These are phyloP conservation scores for Python bivittatus DNA, from an alignment of 2,113 vertebrate genomes.

Conservation along the genomic window DNA sequence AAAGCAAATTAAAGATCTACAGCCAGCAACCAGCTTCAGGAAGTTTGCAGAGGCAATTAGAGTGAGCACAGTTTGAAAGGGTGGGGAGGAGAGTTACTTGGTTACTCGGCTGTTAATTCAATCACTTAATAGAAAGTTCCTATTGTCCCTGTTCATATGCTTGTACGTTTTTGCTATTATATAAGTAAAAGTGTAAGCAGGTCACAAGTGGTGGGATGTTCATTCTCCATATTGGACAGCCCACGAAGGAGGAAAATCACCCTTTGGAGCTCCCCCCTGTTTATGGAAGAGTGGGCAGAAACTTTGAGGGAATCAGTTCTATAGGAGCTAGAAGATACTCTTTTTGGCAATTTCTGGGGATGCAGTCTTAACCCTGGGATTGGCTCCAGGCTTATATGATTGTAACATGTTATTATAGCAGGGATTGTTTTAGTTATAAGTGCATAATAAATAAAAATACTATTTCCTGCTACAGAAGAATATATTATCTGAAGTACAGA, in stretches of 20 bases:
- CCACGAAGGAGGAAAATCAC: background rate
- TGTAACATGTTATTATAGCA: background rate
- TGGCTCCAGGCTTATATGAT: background rate
- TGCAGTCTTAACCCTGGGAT: background rate
- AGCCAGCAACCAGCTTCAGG: background rate
- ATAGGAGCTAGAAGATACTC: background rate
- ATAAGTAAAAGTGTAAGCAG: background rate
- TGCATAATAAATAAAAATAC: background rate
- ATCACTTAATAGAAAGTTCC: background rate
- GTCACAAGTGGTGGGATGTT: background rate
- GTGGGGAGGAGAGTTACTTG: background rate
- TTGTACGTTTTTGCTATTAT: background rate
- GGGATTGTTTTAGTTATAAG: background rate
- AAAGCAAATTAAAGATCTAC: background rate
- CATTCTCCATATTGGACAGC: background rate
- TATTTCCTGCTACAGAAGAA: background rate
- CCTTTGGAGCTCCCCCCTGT: background rate
- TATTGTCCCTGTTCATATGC: background rate
- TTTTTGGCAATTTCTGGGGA: background rate
- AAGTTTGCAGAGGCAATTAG: background rate
- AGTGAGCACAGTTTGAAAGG: background rate
- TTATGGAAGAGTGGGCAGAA: background rate
- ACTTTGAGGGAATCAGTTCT: background rate
- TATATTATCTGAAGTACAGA: background rate
- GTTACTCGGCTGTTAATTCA: background rate